Percentiles rank a stretch among this genome's conserved stretches.
Conservation (phyloP, 2,113 vertebrate species). For the Xenopus borealis region DNA sequence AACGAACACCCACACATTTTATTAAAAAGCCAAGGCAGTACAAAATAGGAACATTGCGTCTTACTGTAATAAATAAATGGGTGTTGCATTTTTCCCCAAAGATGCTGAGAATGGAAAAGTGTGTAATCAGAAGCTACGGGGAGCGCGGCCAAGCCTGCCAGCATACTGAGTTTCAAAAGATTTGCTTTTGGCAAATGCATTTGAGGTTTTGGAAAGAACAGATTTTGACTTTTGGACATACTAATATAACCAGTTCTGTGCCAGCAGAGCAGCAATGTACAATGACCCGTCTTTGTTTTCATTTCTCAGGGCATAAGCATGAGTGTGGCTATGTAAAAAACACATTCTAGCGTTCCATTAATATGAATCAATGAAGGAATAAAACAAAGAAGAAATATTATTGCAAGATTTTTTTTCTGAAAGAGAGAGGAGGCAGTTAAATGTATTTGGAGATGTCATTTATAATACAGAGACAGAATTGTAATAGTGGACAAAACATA, state of each 20-base stretch:
- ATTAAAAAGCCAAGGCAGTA: background rate
- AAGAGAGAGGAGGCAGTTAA: background rate
- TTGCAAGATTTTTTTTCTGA: too few species aligned
- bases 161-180: conserved; percentile 55
- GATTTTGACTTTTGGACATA: conserved; percentile 31
- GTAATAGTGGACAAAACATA: background rate
- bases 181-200: conserved; percentile 49
- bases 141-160: conserved; percentile 53
- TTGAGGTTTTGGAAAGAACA: conserved; percentile 48
- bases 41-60: background rate
- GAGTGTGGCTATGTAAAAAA: background rate
- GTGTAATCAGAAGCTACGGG: conserved; percentile 62
- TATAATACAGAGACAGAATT: background rate
- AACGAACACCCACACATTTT: background rate
- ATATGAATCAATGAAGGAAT: background rate
- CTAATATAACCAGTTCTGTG: background rate
- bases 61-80: conserved; percentile 56
- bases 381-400: too few species aligned
- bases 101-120: conserved; percentile 61
- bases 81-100: conserved; percentile 63
- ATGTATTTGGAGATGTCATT: conserved; percentile 11
- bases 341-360: too few species aligned
- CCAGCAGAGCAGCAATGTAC: background rate
- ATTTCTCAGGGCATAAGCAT: background rate
- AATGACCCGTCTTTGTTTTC: background rate